Evolutionary conservation across 1,140 invertebrate species (phyloP), one percentile per base, ranked within the genome.

Genomic region (Yoshiicerus persimilis): DNA sequence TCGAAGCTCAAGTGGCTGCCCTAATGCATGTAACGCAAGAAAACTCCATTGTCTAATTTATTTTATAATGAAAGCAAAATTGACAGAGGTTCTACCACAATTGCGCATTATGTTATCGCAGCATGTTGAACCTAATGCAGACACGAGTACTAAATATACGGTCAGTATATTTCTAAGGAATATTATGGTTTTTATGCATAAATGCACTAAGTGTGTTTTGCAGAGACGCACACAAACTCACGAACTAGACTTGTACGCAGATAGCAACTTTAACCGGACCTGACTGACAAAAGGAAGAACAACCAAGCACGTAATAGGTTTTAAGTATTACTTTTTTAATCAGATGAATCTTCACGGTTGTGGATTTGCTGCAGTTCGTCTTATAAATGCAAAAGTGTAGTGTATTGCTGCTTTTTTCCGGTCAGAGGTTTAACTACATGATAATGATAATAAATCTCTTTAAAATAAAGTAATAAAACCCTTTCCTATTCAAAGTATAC

Each of bases 391-490:
- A 41, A 9, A 41, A 41, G 39, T 41, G 39, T 41, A 41, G 2
- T 56, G 16, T 56, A 56, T 56, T 56, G 47, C 38, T 38, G 34
- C 34, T 30, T 80, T 77, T 77, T 80, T 80, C 75, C 75, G 75
- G 75, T 80, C 34, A 80, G 75, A 23, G 75, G 75, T 23, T 80
- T 80, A 36, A 80, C 36, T 80, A 36, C n/a, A n/a, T n/a, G 36
- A 80, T 80, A 32, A 38, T 34, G 30, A 20, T 36, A 32, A 80
- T 80, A 80, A 80, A 80, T 80, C 75, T 36, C 32, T 38, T 34
- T 80, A 34, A 80, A 80, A 80, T 80, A 32, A 80, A 80, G 75
- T 80, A 80, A 80, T 80, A 80, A 80, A 80, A 80, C 23, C 75
- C 34, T 34, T 34, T 80, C 75, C 34, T 38, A 36, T 36, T 32